phyloP scores from a whole-genome alignment of 64 coral and sea anemone genomes.

The Stylophora pistillata region DNA sequence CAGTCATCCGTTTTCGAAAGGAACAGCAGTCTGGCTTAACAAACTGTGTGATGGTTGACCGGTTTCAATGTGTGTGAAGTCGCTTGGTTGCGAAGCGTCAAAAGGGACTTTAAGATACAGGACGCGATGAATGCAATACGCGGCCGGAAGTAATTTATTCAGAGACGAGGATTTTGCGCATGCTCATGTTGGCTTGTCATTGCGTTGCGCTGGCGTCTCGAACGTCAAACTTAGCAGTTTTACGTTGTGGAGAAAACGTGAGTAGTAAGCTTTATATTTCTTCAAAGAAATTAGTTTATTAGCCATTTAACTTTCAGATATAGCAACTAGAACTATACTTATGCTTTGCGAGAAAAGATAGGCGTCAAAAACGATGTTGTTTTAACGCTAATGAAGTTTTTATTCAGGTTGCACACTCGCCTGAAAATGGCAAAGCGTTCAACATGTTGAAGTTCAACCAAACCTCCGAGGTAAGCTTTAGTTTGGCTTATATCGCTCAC shows the following conservation, averaged over 20 bases:
- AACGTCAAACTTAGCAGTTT: constrained; percentile 27
- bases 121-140: constrained; percentile 16
- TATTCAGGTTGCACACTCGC: constrained; percentile 24
- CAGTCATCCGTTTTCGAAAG: too few species aligned
- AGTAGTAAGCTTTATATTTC: constrained; percentile 32
- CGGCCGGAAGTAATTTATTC: constrained; percentile 18
- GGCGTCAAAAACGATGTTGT: neutral
- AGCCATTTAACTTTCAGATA: constrained; percentile 31
- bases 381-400: constrained; percentile 1
- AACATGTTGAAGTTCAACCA: constrained; percentile 49
- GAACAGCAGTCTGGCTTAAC: too few species aligned
- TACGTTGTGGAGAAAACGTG: constrained; percentile 17
- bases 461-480: constrained; percentile 52
- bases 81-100: too few species aligned
- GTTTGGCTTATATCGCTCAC: constrained; percentile 38
- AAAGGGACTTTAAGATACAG: constrained; percentile 16
- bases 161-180: constrained; percentile 19
- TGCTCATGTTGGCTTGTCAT: constrained; percentile 31
- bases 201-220: constrained; percentile 8
- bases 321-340: constrained; percentile 35
- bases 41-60: too few species aligned
- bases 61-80: too few species aligned
- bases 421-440: constrained; percentile 41
- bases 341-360: constrained; percentile 25
- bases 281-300: constrained; percentile 23